Base-by-base conservation (phyloP, 2,113 vertebrate genomes). In the Petaurus breviceps region DNA sequence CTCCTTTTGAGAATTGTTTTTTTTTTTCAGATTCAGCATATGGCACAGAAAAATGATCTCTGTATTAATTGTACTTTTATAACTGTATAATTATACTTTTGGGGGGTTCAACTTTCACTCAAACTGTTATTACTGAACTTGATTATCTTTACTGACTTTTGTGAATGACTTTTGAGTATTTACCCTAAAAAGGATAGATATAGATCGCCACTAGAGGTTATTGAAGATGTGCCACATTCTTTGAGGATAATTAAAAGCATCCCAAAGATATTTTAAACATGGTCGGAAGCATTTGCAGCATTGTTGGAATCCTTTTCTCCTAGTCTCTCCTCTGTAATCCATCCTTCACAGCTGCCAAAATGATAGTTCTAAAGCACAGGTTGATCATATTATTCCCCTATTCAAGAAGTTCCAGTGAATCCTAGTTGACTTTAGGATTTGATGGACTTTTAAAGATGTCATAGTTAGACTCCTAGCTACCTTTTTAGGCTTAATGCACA, bases 41-140 rank as follows among this genome's bases (percentile, higher is more conserved):
- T 93, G 12, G 0, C 46, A 7, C n/a, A 95, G 51, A 52, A 52
- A 95, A 61, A 37, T 95, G 46, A 94, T 95, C 95, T 49, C 47
- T 49, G 47, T 49, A 49, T 49, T 49, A 49, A 49, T 4, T 49
- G 47, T 49, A 49, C 47, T 49, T 49, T 49, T 49, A 49, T 49
- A 94, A 46, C 50, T 43, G 7, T 93, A 46, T 93, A 77, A 43
- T 92, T 92, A 43, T 92, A 91, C 24, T 91, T 8, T 68, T 8
- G 55, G 57, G 92, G 11, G 90, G 53, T 1, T 24, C 28, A 96
- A 94, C 7, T 51, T 23, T 37, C 37, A 43, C 90, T 0, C 1
- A n/a, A 89, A 84, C 90, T 91, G 0, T 95, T 93, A 93, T 37
- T 89, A n/a, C 91, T 89, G 4, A 96, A 92, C 54, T 92, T 90